Evolutionary conservation across 2,113 vertebrate genomes (phyloP).

Genomic region (Arothron firmamentum): DNA sequence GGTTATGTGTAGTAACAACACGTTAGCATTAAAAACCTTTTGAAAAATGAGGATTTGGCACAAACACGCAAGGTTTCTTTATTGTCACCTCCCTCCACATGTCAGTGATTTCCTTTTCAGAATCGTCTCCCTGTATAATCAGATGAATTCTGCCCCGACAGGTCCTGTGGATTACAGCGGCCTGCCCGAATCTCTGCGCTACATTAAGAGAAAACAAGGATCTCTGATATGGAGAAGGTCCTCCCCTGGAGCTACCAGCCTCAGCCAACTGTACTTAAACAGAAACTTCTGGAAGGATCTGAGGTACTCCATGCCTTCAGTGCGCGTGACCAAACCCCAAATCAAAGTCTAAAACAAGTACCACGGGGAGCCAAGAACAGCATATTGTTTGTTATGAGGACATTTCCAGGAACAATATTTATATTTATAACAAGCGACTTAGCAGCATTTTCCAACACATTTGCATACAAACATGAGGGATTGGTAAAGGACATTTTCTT

Average conservation of each 20-base stretch:
- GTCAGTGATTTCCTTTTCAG: too few relatives aligned
- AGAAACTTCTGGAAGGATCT: constrained; percentile 85
- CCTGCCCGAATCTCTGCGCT: constrained; percentile 82
- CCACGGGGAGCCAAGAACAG: background rate
- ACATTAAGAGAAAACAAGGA: constrained; percentile 81
- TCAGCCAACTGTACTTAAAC: constrained; percentile 32
- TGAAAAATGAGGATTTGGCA: too few relatives aligned
- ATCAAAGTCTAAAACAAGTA: background rate
- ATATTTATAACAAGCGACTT: too few relatives aligned
- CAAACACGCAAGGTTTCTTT: too few relatives aligned
- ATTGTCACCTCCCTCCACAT: too few relatives aligned
- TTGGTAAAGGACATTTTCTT: too few relatives aligned
- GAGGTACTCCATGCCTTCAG: constrained; percentile 78
- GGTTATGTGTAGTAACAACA: too few relatives aligned
- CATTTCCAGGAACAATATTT: too few relatives aligned
- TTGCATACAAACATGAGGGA: too few relatives aligned
- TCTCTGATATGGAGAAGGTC: constrained; percentile 74
- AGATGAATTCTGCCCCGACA: constrained; percentile 19
- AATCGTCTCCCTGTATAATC: background rate
- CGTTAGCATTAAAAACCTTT: too few relatives aligned
- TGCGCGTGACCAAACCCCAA: constrained; percentile 10
- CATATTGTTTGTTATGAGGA: too few relatives aligned
- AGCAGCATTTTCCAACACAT: too few relatives aligned
- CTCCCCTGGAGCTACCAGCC: background rate
- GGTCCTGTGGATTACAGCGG: constrained; percentile 68